Conservation (phyloP, 2,113 vertebrate genomes). For the Sinocyclocheilus grahami region DNA sequence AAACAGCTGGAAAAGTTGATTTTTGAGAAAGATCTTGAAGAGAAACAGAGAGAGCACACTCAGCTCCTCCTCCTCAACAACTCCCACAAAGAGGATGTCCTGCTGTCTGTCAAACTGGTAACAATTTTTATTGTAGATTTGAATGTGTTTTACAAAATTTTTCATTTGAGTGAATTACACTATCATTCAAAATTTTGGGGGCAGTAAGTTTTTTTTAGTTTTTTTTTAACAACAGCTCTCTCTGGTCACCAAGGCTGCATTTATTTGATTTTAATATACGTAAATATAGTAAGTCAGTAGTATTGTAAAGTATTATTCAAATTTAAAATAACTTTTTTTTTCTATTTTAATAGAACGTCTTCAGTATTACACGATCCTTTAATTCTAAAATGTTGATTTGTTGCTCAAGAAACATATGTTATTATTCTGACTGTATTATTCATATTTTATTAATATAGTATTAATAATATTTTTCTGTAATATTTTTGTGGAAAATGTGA, state of each 20-base stretch:
- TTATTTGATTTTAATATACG: background rate
- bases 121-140: background rate
- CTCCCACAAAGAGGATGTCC: conserved; percentile 83
- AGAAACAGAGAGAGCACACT: conserved; percentile 83
- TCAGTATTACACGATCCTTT: background rate
- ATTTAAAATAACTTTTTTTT: background rate
- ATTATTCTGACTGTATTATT: background rate
- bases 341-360: background rate
- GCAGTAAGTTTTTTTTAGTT: too few relatives aligned
- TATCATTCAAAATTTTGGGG: too few relatives aligned
- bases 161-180: background rate
- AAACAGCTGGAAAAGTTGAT: conserved; percentile 88
- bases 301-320: background rate
- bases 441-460: too few relatives aligned
- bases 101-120: conserved; percentile 89
- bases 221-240: background rate
- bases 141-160: background rate
- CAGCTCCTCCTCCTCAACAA: conserved; percentile 82
- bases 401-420: background rate
- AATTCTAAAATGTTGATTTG: background rate
- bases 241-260: background rate
- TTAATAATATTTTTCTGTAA: too few relatives aligned
- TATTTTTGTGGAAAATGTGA: background rate
- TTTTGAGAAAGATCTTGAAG: conserved; percentile 83
- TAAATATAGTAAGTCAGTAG: too few relatives aligned